Base-by-base conservation (phyloP, 2,797 vertebrate genomes). In the Urosaurus nigricauda region DNA sequence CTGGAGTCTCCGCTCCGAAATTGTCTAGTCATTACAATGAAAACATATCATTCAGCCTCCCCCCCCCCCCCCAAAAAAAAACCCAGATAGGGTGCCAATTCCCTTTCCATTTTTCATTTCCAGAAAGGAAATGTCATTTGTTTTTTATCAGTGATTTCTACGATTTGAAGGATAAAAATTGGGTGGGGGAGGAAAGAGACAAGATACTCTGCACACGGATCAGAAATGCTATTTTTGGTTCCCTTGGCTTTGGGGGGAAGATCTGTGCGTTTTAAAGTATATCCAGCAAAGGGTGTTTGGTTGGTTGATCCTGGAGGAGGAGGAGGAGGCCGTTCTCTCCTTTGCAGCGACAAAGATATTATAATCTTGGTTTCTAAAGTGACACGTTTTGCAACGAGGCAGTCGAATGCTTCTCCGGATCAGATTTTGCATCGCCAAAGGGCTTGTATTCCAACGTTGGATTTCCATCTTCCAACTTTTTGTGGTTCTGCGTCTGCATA, bases 161-260 rank as follows among this genome's bases (percentile, higher is more conserved):
- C 53, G 65, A 71, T 71, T 35, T 24, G 16, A 35, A 4, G 63
- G 40, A 12, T 12, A 43, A 40, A 40, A 43, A 43, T 74, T 37
- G 4, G 16, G 16, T 13, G 14, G 24, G 63, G 13, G 32, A 29
- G 4, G 8, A 1, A 13, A 24, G 8, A 63, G 82, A 43, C 21
- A 19, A 0, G 2, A 4, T 0, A 3, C 4, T 89, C 80, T 89
- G 83, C 83, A 32, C 83, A 89, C 40, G 88, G 40, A 35, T 6
- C 40, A 13, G 32, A 73, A 21, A 63, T 35, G 53, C 75, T 84
- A 73, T 89, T 85, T 85, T 80, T 53, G 68, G 53, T 56, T 24
- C 32, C 71, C 13, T 5, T 26, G 3, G 12, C 60, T 77, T 26
- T 80, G 24, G 43, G n/a, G n/a, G 16, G 60, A 9, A 13, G 43